Percentiles rank a stretch among this genome's conserved stretches.
phyloP scores from a whole-genome alignment of 2,113 vertebrate genomes.

The Empidonax traillii region DNA sequence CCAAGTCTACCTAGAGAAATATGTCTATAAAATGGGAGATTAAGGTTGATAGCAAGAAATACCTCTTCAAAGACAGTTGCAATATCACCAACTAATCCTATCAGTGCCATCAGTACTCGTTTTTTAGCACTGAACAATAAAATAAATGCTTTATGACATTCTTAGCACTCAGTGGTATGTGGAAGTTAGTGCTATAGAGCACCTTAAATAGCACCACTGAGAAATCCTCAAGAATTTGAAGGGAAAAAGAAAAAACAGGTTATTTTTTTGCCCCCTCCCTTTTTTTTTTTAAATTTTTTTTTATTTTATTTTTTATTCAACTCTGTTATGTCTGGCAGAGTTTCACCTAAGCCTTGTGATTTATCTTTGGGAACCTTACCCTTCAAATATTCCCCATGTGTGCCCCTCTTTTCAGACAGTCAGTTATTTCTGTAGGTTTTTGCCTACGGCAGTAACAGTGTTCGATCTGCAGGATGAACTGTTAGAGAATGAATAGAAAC shows the following conservation, averaged over 20 bases:
- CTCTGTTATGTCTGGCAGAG: neutral
- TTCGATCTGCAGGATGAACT: constrained; percentile 8
- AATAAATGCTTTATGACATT: neutral
- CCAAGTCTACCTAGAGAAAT: neutral
- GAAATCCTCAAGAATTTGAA: neutral
- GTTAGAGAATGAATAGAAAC: neutral
- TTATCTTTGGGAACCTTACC: neutral
- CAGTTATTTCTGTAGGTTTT: neutral
- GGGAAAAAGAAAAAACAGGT: neutral
- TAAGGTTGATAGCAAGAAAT: neutral
- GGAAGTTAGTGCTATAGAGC: neutral
- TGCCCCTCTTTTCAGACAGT: neutral
- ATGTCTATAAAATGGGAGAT: neutral
- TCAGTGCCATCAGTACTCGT: neutral
- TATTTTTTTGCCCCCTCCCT: no score
- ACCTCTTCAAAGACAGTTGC: neutral
- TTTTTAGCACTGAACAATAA: neutral
- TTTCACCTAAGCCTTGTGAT: neutral
- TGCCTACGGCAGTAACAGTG: neutral
- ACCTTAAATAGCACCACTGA: neutral
- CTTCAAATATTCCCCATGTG: neutral
- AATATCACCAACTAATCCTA: neutral
- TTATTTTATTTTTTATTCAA: neutral
- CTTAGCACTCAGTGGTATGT: neutral
- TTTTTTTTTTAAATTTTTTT: no score